Percentiles rank a stretch among this genome's conserved stretches.
Conservation (phyloP, 1,140 invertebrate species). For the Drosophila oshimai region DNA sequence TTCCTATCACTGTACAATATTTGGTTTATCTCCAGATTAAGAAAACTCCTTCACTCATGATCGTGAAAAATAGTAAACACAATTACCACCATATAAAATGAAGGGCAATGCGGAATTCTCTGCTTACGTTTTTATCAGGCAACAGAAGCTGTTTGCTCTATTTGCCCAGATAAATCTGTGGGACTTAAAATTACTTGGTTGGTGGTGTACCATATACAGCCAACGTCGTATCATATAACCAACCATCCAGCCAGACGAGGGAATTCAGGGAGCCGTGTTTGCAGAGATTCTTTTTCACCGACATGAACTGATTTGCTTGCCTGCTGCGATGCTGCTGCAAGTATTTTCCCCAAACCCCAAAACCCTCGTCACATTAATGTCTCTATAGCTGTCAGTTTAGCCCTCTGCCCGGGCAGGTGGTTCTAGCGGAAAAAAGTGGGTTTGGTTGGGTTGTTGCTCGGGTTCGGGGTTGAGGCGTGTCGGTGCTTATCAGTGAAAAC, state of each 20-base stretch:
- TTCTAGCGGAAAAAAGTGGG: conserved; percentile 24
- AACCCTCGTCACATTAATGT: conserved; percentile 80
- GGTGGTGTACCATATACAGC: background rate
- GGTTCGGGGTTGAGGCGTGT: conserved; percentile 17
- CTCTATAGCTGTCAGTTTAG: conserved; percentile 80
- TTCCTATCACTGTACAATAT: no score
- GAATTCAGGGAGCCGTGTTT: conserved; percentile 2
- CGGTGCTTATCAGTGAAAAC: conserved; percentile 68
- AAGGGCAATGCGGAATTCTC: background rate
- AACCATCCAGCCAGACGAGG: background rate
- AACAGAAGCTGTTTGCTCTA: conserved; percentile 19
- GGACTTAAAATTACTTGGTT: background rate
- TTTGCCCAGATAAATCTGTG: conserved; percentile 18
- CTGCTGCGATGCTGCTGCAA: conserved; percentile 49
- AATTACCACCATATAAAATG: background rate
- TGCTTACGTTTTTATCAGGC: background rate
- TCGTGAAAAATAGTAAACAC: background rate
- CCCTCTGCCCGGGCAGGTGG: conserved; percentile 34
- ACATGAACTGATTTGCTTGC: conserved; percentile 31
- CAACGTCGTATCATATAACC: conserved; percentile 36
- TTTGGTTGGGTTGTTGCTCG: background rate
- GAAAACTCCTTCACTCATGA: background rate
- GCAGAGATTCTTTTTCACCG: conserved; percentile 52
- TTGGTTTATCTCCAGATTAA: no score
- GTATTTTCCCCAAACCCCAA: conserved; percentile 48